Percentiles rank a stretch among this genome's conserved stretches.
These are phyloP conservation scores for Platyrinchus mystaceus DNA, from an alignment of 2,797 vertebrate genomes.

Conservation along the genomic window DNA sequence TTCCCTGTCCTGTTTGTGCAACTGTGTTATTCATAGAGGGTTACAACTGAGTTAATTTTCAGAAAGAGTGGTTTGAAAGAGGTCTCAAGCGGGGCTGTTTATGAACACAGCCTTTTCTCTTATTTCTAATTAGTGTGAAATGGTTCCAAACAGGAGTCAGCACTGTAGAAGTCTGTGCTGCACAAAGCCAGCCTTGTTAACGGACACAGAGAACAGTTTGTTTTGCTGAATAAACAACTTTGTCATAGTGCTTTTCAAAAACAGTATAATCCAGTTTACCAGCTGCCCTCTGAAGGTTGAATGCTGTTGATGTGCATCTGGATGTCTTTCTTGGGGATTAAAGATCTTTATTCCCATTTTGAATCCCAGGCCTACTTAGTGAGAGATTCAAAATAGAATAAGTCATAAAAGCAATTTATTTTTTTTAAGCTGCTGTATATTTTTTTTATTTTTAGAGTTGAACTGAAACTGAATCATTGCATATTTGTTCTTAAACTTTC, in stretches of 20 bases:
- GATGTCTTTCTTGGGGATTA: constrained; percentile 63
- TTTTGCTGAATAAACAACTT: constrained; percentile 77
- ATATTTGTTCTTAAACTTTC: neutral
- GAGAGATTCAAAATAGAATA: neutral
- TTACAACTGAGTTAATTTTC: constrained; percentile 77
- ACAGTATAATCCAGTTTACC: constrained; percentile 67
- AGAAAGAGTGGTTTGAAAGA: constrained; percentile 65
- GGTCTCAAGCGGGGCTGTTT: constrained; percentile 49
- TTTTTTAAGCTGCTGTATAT: neutral
- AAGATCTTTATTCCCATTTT: constrained; percentile 50
- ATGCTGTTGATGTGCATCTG: constrained; percentile 54
- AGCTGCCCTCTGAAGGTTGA: constrained; percentile 51
- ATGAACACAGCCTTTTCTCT: constrained; percentile 72
- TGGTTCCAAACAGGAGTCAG: constrained; percentile 73
- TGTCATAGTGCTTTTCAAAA: constrained; percentile 68
- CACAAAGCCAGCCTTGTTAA: constrained; percentile 77
- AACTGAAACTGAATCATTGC: neutral
- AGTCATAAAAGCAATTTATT: neutral
- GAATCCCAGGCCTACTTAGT: neutral
- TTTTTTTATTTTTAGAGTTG: neutral
- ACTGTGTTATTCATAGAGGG: constrained; percentile 59
- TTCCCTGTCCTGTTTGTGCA: constrained; percentile 51
- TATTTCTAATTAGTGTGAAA: constrained; percentile 80
- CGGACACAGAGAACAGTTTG: constrained; percentile 73
- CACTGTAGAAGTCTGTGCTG: constrained; percentile 47